Conservation (phyloP, 2,888 invertebrate species). For the Dasypogon diadema region DNA sequence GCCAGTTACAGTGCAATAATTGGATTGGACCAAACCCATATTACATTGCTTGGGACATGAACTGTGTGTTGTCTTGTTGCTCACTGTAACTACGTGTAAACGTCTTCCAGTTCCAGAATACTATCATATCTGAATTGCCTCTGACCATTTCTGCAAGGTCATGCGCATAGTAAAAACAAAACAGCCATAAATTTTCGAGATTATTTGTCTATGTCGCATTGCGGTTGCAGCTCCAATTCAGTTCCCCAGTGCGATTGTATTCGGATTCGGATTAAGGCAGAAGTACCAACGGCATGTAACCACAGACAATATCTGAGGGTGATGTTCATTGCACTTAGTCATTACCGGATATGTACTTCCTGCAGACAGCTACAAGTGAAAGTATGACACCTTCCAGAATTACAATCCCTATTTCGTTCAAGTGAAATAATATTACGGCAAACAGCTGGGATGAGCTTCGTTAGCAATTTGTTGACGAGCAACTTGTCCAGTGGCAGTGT, state of each 20-base stretch:
- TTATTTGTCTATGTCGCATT: constrained; percentile 58
- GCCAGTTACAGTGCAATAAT: constrained; percentile 20
- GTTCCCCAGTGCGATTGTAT: constrained; percentile 4
- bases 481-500: neutral
- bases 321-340: constrained; percentile 1
- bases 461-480: neutral
- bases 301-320: constrained; percentile 14
- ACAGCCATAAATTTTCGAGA: constrained; percentile 42
- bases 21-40: constrained; percentile 24
- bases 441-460: neutral
- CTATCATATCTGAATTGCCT: constrained; percentile 9
- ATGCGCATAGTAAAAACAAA: constrained; percentile 40
- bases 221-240: constrained; percentile 58
- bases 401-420: neutral
- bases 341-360: neutral
- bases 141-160: constrained; percentile 21
- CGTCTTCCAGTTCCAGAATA: constrained; percentile 13
- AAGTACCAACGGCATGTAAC: constrained; percentile 14
- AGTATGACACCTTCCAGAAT: neutral
- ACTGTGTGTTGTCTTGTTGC: constrained; percentile 26
- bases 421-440: neutral
- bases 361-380: constrained; percentile 3
- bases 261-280: neutral
- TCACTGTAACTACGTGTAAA: constrained; percentile 2
- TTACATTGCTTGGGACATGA: constrained; percentile 2